Evolutionary conservation across 1,140 invertebrate genomes (phyloP).

Genomic region (Eumeta japonica): DNA sequence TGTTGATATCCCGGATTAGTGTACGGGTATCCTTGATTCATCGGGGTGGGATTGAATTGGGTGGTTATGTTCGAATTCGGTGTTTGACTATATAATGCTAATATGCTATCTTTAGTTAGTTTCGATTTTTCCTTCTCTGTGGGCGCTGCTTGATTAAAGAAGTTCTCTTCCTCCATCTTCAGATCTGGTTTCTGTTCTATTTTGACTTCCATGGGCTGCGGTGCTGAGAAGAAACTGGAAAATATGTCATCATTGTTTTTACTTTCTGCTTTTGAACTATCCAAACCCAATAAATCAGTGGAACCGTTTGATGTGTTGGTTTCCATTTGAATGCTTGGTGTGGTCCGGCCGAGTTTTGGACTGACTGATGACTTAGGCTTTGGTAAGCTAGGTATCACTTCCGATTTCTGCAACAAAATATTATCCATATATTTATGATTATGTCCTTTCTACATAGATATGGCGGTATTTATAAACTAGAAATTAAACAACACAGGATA

Average conservation of each 20-base stretch:
- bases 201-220: constrained; percentile 47
- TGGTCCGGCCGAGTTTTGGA: constrained; percentile 66
- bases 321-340: constrained; percentile 39
- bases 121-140: constrained; percentile 75
- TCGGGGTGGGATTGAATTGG: constrained; percentile 28
- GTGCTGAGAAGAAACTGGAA: constrained; percentile 73
- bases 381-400: constrained; percentile 50
- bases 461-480: too few species aligned
- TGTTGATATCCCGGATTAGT: not conserved
- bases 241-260: constrained; percentile 70
- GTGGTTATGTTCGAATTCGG: constrained; percentile 42
- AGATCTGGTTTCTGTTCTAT: constrained; percentile 51
- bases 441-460: too few species aligned
- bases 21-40: not conserved
- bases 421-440: not conserved
- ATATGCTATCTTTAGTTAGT: constrained; percentile 90
- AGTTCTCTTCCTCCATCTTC: constrained; percentile 82
- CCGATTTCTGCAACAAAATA: constrained; percentile 44
- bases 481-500: constrained; percentile 3
- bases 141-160: constrained; percentile 83
- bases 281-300: constrained; percentile 54
- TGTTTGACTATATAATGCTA: constrained; percentile 81
- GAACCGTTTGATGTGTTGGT: constrained; percentile 41
- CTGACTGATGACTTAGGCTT: constrained; percentile 63
- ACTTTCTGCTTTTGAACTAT: constrained; percentile 43